Base-by-base conservation (phyloP, 1,140 invertebrate species). In the Drosophila rufa region DNA sequence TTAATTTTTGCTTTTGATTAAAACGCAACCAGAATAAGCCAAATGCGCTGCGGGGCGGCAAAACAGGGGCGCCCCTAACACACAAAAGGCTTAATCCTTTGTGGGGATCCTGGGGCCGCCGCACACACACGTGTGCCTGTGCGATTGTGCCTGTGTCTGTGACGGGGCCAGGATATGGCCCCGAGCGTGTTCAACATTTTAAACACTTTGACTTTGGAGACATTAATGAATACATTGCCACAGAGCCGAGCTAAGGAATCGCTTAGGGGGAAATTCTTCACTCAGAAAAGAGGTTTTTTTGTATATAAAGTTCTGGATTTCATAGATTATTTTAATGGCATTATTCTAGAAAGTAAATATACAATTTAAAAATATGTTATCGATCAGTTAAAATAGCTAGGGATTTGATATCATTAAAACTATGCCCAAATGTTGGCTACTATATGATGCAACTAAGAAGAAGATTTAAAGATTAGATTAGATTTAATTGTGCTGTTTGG, bases 1-100 rank as follows among this genome's bases (percentile, higher is more conserved):
- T 87, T 87, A 87, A 87, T 78, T 87, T 86, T 64, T 74, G 80
- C 73, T 67, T 75, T 82, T 80, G 83, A 80, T 80, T 89, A 64
- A 89, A 89, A 80, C 50, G 68, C 65, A 50, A 69, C 74, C 75
- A 57, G 51, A 48, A 66, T 61, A 65, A 75, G 62, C 46, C 57
- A 53, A 61, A 71, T 30, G 42, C 38, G 59, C 46, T 40, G 53
- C 53, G 53, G 53, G 53, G 51, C 51, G 43, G 45, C 46, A 56
- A 47, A 53, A 56, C 42, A 77, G 43, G 43, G 59, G 51, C 12
- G 8, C 33, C 60, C 40, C 50, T 62, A 45, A 56, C 51, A 55
- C 33, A 78, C 47, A 53, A 56, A 82, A 60, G 79, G 69, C 66
- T 76, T 79, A 71, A 53, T 56, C 47, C 46, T 73, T 48, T 73